Evolutionary conservation across 64 coral and sea anemone species (phyloP), one percentile per base, ranked within the genome.

Genomic region (Catalaphyllia jardinei): DNA sequence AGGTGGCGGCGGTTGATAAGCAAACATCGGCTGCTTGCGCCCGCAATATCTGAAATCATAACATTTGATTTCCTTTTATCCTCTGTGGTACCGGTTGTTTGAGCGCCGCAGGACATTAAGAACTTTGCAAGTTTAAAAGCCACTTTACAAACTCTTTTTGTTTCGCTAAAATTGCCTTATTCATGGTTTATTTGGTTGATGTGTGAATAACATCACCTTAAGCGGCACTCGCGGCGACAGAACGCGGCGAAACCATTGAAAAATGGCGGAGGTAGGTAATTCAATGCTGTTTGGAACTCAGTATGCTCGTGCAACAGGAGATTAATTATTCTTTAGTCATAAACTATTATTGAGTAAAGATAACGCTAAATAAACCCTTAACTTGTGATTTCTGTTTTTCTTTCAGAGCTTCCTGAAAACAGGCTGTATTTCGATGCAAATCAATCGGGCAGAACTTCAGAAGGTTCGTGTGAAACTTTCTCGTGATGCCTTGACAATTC

Each of bases 401-500:
- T 71, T 67, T n/a, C 81, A 85, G 81, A 85, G 64, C 27, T 85
- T 85, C 81, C 35, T 85, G 38, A 85, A 71, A 85, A 71, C 60
- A 85, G 95, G 95, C 17, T 88, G 72, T 90, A 76, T 96, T 93
- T 92, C 91, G 79, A 96, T 96, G 95, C 95, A 96, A 96, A 88
- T 96, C 82, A 93, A 87, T 19, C 82, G 92, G 73, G 78, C 85
- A 55, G 95, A 96, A 42, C 81, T 96, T 22, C 95, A 96, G 83
- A 96, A 96, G 75, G 95, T 96, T 51, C 95, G 95, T 55, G 95
- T 96, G 3, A 96, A 96, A 83, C 77, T 96, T 17, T 93, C 95
- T 11, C 61, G 91, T 18, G 95, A 96, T 74, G 95, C 95, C 24
- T 87, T 96, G 91, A 93, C 95, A 4, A 96, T 96, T 19, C 95